Percentiles rank a stretch among this genome's conserved stretches.
These are phyloP conservation scores for Aphelenchoides besseyi DNA, from an alignment of 1,140 invertebrate species.

Conservation along the genomic window DNA sequence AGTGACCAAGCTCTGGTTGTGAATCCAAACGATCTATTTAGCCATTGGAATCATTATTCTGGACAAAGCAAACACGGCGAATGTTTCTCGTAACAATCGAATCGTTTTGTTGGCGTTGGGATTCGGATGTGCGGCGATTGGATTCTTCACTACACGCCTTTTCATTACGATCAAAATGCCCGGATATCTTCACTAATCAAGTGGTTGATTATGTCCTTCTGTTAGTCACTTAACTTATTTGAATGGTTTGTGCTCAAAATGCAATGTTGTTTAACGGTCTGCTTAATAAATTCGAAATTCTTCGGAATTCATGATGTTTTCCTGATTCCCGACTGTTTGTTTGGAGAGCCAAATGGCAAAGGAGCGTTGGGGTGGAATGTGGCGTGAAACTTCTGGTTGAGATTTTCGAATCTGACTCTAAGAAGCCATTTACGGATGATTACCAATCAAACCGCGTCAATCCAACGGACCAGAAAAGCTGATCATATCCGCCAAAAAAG, in stretches of 20 bases:
- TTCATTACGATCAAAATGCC: slow-evolving; percentile 99
- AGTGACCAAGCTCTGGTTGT: not conserved
- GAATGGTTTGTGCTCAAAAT: not conserved
- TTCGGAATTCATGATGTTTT: no score
- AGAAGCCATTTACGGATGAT: no score
- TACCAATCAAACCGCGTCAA: no score
- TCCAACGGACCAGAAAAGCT: no score
- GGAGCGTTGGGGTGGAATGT: no score
- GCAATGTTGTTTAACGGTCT: not conserved
- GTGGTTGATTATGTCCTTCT: slow-evolving; percentile 26
- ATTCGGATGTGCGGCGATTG: slow-evolving; percentile 85
- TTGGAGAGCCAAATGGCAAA: no score
- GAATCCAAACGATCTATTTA: slow-evolving; percentile 60
- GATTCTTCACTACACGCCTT: slow-evolving; percentile 91
- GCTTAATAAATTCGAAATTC: no score
- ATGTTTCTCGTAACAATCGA: slow-evolving; percentile 85
- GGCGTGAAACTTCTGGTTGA: no score
- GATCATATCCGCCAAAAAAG: no score
- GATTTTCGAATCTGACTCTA: no score
- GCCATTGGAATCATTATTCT: slow-evolving; percentile 90
- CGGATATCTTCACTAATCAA: slow-evolving; percentile 32
- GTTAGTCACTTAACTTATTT: slow-evolving; percentile 21
- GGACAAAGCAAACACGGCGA: slow-evolving; percentile 85
- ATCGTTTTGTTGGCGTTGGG: slow-evolving; percentile 85
- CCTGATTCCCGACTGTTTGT: no score